A percentile compares a stretch with the other conserved stretches of the same genome.
Evolutionary conservation across 2,797 vertebrate species (phyloP).

Genomic region (Loriculus beryllinus): DNA sequence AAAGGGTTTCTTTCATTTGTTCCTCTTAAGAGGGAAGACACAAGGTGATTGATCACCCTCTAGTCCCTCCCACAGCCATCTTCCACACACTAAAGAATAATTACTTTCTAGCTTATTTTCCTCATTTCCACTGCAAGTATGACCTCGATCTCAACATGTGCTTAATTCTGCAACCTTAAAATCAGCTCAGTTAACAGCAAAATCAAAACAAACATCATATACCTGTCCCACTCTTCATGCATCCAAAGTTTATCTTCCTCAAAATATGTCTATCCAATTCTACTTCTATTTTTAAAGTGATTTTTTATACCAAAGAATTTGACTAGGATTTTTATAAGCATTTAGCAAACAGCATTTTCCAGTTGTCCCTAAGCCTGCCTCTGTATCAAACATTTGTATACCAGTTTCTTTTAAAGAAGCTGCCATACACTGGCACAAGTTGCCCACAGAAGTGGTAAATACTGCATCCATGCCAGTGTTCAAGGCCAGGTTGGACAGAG

Average conservation of each 20-base stretch:
- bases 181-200: not conserved
- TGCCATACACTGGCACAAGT: not conserved
- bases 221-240: not conserved
- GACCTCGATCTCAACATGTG: rapidly evolving
- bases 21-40: not conserved
- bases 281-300: not conserved
- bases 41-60: not conserved
- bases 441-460: not conserved
- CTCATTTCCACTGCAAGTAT: not conserved
- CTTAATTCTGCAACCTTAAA: not conserved
- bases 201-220: not conserved
- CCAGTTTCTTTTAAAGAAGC: not conserved
- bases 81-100: not conserved
- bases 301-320: not conserved
- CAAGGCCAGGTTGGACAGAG: not conserved
- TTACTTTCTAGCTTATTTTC: not conserved
- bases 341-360: not conserved
- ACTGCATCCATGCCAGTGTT: not conserved
- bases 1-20: not conserved
- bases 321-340: not conserved
- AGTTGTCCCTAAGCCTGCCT: not conserved
- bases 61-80: not conserved
- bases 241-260: not conserved
- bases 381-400: not conserved
- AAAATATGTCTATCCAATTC: not conserved